Percentiles rank a stretch among this genome's conserved stretches.
Conservation (phyloP, 2,888 invertebrate genomes). For the Idaea aversata region DNA sequence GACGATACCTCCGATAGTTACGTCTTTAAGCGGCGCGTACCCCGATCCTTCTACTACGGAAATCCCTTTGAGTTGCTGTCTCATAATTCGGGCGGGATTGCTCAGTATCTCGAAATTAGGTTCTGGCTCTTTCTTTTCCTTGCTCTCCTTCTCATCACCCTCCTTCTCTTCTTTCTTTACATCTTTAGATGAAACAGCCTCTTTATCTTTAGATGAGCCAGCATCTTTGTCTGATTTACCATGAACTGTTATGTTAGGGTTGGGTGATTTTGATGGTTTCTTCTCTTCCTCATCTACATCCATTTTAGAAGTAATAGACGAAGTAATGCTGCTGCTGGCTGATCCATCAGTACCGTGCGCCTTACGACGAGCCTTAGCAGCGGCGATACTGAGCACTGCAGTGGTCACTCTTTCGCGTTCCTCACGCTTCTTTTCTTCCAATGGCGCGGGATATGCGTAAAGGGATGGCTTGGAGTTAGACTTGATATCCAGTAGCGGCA, state of each 20-base stretch:
- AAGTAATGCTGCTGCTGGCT: slow-evolving; percentile 78
- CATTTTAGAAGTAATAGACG: slow-evolving; percentile 88
- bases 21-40: slow-evolving; percentile 93
- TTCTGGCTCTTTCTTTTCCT: slow-evolving; percentile 91
- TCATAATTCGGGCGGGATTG: slow-evolving; percentile 97
- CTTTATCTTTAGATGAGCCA: slow-evolving; percentile 24
- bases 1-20: slow-evolving; percentile 97
- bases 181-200: slow-evolving; percentile 67
- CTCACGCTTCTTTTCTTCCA: slow-evolving; percentile 99
- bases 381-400: slow-evolving; percentile 95
- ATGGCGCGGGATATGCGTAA: slow-evolving; percentile 97
- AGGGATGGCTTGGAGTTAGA: slow-evolving; percentile 96
- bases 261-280: slow-evolving; percentile 71
- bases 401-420: slow-evolving; percentile 98
- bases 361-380: slow-evolving; percentile 93
- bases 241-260: slow-evolving; percentile 74
- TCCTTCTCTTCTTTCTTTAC: slow-evolving; percentile 74
- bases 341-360: slow-evolving; percentile 86
- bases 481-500: slow-evolving; percentile 95
- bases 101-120: slow-evolving; percentile 93
- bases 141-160: slow-evolving; percentile 65
- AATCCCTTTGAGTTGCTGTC: slow-evolving; percentile 92
- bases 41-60: slow-evolving; percentile 89
- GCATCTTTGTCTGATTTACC: slow-evolving; percentile 71
- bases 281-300: slow-evolving; percentile 88